Conservation (phyloP, 2,888 invertebrate species). For the Lissocephala sabroskyi region DNA sequence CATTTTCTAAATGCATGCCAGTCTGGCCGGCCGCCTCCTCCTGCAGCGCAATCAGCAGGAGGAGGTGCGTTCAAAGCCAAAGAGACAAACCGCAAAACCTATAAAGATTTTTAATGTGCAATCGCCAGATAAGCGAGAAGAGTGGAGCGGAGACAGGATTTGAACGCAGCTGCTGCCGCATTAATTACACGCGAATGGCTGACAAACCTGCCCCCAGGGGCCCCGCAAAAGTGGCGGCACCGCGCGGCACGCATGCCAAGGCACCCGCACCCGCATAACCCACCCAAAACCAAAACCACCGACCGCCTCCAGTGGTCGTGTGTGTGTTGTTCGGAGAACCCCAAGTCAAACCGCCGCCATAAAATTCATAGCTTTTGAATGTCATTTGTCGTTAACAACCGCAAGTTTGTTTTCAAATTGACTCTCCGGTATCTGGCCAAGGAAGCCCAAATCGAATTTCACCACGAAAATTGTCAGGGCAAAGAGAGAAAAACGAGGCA, state of each 20-base stretch:
- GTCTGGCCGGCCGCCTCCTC: constrained; percentile 15
- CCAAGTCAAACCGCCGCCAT: constrained; percentile 20
- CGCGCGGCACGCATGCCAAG: background rate
- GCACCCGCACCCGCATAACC: constrained; percentile 44
- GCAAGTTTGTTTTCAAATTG: constrained; percentile 48
- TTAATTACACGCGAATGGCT: constrained; percentile 50
- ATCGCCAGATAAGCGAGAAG: constrained; percentile 39
- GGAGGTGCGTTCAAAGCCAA: constrained; percentile 20
- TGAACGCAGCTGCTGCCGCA: constrained; percentile 58
- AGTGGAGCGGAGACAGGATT: background rate
- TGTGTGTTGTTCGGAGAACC: too few species aligned
- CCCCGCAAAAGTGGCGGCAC: too few species aligned
- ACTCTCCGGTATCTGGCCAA: constrained; percentile 8
- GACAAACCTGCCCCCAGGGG: constrained; percentile 24
- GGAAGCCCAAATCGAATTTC: constrained; percentile 15
- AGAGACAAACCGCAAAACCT: constrained; percentile 60
- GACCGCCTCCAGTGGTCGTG: constrained; percentile 20
- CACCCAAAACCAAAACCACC: constrained; percentile 5
- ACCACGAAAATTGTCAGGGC: constrained; percentile 17
- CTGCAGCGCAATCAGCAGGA: too few species aligned
- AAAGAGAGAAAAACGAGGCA: background rate
- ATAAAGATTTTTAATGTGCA: constrained; percentile 59
- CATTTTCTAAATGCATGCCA: constrained; percentile 60
- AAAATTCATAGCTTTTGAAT: constrained; percentile 57
- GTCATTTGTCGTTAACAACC: constrained; percentile 57